phyloP scores from a whole-genome alignment of 2,113 vertebrate genomes.

The Chitala chitala region DNA sequence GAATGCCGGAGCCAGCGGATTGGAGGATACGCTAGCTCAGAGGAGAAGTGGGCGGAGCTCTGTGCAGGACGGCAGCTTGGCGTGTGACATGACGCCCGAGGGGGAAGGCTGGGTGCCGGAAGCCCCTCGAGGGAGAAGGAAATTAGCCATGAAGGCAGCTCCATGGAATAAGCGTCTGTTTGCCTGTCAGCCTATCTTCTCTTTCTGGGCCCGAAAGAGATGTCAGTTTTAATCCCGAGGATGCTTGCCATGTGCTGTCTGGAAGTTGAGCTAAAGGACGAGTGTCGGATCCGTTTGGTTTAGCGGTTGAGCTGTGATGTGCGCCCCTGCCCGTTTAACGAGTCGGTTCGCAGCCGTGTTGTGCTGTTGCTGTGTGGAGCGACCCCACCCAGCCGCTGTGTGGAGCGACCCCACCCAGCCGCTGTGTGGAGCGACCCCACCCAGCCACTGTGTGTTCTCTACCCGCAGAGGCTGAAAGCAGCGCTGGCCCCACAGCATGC shows the following conservation, averaged over 20 bases:
- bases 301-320: background rate
- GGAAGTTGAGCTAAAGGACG: background rate
- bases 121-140: constrained; percentile 37
- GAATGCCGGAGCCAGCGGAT: no score
- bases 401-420: no score
- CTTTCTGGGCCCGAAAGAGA: constrained; percentile 23
- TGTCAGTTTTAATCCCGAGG: background rate
- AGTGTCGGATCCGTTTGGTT: background rate
- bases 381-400: no score
- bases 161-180: constrained; percentile 39
- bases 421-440: background rate
- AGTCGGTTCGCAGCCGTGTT: background rate
- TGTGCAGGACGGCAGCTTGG: constrained; percentile 23
- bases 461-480: constrained; percentile 78
- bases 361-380: background rate
- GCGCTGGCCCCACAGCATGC: constrained; percentile 87
- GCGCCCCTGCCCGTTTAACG: no score
- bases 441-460: constrained; percentile 32
- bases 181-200: constrained; percentile 26
- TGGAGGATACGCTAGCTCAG: background rate
- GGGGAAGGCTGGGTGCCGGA: constrained; percentile 33
- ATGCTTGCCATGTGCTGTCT: background rate
- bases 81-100: constrained; percentile 25
- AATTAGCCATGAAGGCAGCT: constrained; percentile 47
- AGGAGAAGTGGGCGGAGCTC: constrained; percentile 23